Evolutionary conservation across 2,797 vertebrate genomes (phyloP), one percentile per base, ranked within the genome.

Genomic region (Syngnathus rostellatus): DNA sequence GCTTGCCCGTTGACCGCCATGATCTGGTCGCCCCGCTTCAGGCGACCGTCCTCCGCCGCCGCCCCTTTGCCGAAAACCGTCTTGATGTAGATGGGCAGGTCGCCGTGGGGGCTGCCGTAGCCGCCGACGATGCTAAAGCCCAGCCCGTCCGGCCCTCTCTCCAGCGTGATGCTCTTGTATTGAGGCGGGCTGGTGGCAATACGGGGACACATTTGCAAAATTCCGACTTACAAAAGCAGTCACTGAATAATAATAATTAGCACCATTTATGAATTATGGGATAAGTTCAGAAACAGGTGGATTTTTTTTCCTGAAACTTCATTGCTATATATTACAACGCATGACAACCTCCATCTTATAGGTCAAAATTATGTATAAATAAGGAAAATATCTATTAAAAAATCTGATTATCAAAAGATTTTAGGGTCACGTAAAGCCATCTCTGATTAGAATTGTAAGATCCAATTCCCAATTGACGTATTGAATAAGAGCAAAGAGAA

Each of bases 81-180:
- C 87, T 99, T 99, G 17, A 99, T 94, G 66, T 99, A 99, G 83
- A 99, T 98, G 1, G 97, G 97, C 68, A 99, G 78, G 79, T 99
- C 97, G 76, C 97, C 97, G 1, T 99, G 97, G 6, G 95, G 95
- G 79, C 97, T 99, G 70, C 97, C 94, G 7, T 92, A 93, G 1
- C 97, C 97, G 0, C 97, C 97, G 0, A 99, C 97, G 69, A 99
- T 99, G 78, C 97, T 99, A 89, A 99, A 99, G 23, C 97, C 97
- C 66, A 99, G 87, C n/a, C 97, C 97, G 0, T 99, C 96, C 9
- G 94, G 94, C 66, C 97, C 97, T 82, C 97, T 88, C 40, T 95
- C 94, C 37, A 99, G 85, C 11, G 86, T 93, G 70, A 99, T 96
- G 50, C 89, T 91, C 78, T 98, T 98, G 78, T 94, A 98, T 72